Evolutionary conservation across 2,113 vertebrate genomes (phyloP).

Genomic region (Leiothrix lutea): DNA sequence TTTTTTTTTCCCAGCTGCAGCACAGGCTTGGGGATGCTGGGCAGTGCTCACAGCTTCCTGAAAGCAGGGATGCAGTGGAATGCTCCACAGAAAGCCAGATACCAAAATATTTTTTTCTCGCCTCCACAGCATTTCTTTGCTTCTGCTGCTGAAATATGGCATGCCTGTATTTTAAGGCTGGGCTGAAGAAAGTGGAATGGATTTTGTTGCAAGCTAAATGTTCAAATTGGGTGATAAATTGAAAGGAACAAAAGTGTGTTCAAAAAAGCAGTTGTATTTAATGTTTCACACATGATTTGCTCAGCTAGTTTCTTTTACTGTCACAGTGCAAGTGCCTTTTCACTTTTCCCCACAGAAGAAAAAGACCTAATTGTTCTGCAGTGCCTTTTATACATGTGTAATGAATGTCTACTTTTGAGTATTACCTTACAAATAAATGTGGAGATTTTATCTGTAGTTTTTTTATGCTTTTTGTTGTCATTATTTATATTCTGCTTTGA

Average conservation of each 20-base stretch:
- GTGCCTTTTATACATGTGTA: background rate
- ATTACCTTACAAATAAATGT: background rate
- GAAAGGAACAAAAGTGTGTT: background rate
- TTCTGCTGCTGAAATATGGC: background rate
- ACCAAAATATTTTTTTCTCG: background rate
- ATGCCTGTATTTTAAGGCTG: background rate
- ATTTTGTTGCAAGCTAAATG: constrained; percentile 7
- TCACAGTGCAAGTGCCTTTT: constrained; percentile 9
- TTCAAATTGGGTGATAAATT: constrained; percentile 43
- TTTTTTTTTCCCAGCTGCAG: background rate
- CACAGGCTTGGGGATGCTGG: background rate
- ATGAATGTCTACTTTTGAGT: constrained; percentile 22
- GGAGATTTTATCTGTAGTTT: background rate
- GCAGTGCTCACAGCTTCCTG: background rate
- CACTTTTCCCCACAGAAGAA: background rate
- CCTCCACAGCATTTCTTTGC: background rate
- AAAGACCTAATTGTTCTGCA: background rate
- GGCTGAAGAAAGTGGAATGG: constrained; percentile 15
- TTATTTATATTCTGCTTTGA: background rate
- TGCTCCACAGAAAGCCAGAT: background rate
- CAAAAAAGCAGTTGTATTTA: background rate
- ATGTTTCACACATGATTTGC: background rate
- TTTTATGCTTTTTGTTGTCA: background rate
- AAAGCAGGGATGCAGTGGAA: background rate
- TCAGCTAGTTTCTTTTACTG: constrained; percentile 9